Percentiles rank a stretch among this genome's conserved stretches.
These are phyloP conservation scores for Eupsilia transversa DNA, from an alignment of 2,888 invertebrate species.

Conservation along the genomic window DNA sequence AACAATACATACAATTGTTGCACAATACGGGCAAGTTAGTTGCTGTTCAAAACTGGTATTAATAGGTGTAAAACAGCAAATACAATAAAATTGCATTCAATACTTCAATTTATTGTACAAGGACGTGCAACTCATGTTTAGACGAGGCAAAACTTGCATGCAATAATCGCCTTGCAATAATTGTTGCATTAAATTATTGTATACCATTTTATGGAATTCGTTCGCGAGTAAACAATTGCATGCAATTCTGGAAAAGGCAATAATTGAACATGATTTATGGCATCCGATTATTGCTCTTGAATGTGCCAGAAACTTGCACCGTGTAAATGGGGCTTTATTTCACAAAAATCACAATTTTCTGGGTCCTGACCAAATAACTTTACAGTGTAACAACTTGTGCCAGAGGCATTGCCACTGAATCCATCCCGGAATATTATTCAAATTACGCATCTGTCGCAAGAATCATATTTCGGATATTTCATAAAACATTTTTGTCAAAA, in stretches of 20 bases:
- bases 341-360: slow-evolving; percentile 2
- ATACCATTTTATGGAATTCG: neutral
- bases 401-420: neutral
- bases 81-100: neutral
- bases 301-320: neutral
- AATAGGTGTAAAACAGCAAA: too few relatives aligned
- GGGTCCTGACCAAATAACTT: slow-evolving; percentile 7
- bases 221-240: neutral
- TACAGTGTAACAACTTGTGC: slow-evolving; percentile 2
- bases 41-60: neutral
- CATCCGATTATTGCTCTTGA: neutral
- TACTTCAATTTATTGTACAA: neutral
- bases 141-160: neutral
- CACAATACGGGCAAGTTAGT: neutral
- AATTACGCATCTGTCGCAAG: slow-evolving; percentile 27
- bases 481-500: slow-evolving; percentile 17
- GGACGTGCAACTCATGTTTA: neutral
- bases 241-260: neutral
- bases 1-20: neutral
- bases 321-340: neutral
- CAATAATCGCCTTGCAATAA: neutral
- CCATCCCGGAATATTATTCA: slow-evolving; percentile 32
- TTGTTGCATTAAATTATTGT: neutral
- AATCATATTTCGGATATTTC: neutral
- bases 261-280: neutral